Conservation (phyloP, 1,140 invertebrate genomes). For the Sweltsa coloradensis region DNA sequence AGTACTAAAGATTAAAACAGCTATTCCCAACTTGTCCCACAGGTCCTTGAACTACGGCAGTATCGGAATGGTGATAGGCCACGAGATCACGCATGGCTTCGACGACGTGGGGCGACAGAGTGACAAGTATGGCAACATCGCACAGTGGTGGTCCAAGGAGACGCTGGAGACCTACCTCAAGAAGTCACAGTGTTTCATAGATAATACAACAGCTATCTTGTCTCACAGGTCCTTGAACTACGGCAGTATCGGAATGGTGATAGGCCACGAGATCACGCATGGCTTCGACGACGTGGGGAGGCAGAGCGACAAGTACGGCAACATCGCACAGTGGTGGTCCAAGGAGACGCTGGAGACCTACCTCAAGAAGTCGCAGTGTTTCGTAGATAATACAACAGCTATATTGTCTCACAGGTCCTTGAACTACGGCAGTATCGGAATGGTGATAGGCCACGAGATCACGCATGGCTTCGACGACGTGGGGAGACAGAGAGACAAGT, state of each 20-base stretch:
- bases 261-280: too few relatives aligned
- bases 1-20: too few relatives aligned
- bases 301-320: constrained; percentile 56
- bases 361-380: constrained; percentile 64
- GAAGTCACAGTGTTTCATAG: constrained; percentile 70
- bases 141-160: constrained; percentile 77
- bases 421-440: constrained; percentile 40
- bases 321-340: constrained; percentile 75
- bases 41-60: too few relatives aligned
- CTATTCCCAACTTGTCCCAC: too few relatives aligned
- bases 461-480: constrained; percentile 43
- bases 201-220: too few relatives aligned
- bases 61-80: too few relatives aligned
- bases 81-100: too few relatives aligned
- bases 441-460: constrained; percentile 45
- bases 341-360: constrained; percentile 55
- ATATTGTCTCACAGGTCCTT: constrained; percentile 7
- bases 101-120: constrained; percentile 56
- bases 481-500: constrained; percentile 26
- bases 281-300: too few relatives aligned
- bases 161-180: constrained; percentile 54
- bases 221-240: too few relatives aligned
- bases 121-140: constrained; percentile 55
- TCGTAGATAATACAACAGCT: constrained; percentile 54
- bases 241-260: too few relatives aligned